Conservation (phyloP, 2,797 vertebrate species). For the Macropus fuliginosus region DNA sequence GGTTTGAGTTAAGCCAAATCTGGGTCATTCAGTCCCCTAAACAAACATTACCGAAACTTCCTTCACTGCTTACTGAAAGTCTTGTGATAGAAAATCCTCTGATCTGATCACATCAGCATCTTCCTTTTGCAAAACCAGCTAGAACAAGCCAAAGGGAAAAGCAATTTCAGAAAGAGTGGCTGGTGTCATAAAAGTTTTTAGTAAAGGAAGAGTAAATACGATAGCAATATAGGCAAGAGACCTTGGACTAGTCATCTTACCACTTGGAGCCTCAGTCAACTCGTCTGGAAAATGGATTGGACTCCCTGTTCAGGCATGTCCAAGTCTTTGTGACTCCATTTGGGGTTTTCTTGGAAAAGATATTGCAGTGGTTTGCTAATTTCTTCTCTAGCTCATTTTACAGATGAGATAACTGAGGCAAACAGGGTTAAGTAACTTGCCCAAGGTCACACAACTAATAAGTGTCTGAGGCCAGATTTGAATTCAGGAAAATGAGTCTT, state of each 20-base stretch:
- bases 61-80: neutral
- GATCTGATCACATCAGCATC: neutral
- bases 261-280: neutral
- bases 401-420: neutral
- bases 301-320: neutral
- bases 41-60: conserved; percentile 31
- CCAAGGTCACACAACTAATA: neutral
- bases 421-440: neutral
- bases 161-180: neutral
- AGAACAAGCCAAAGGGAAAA: neutral
- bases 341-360: neutral
- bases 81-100: neutral
- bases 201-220: neutral
- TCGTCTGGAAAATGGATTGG: neutral
- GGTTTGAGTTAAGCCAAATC: conserved; percentile 37
- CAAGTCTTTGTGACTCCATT: neutral
- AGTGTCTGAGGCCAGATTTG: neutral
- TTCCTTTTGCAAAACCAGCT: neutral
- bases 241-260: neutral
- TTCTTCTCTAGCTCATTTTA: neutral
- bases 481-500: neutral
- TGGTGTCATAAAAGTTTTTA: neutral
- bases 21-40: conserved; percentile 53
- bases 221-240: neutral
- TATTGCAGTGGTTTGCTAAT: neutral